Evolutionary conservation across 2,797 vertebrate species (phyloP).

Genomic region (Cebuella pygmaea): DNA sequence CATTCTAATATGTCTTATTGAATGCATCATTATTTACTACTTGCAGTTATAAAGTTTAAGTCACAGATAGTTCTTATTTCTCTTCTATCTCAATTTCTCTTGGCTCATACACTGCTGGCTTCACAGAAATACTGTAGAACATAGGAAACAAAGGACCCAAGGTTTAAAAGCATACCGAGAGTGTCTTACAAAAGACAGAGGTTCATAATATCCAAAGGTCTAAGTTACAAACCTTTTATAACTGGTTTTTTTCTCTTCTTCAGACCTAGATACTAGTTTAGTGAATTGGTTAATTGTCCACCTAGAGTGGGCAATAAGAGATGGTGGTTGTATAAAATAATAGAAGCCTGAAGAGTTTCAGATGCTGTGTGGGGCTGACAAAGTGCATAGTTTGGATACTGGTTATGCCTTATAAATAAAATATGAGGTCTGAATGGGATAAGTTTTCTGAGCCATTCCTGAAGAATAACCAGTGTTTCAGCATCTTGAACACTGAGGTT

Average conservation of each 20-base stretch:
- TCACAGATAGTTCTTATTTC: constrained; percentile 36
- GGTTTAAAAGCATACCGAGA: background rate
- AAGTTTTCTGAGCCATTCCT: constrained; percentile 78
- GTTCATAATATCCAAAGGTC: background rate
- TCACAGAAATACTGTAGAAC: background rate
- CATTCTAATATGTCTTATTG: constrained; percentile 45
- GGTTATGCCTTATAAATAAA: constrained; percentile 68
- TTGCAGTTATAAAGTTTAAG: constrained; percentile 33
- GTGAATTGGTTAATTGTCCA: constrained; percentile 65
- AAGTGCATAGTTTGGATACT: constrained; percentile 71
- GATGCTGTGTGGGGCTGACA: constrained; percentile 56
- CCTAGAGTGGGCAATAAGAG: constrained; percentile 40
- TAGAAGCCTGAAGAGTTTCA: constrained; percentile 63
- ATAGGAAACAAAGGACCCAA: background rate
- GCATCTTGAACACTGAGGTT: constrained; percentile 79
- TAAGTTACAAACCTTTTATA: constrained; percentile 43
- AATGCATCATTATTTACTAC: constrained; percentile 27
- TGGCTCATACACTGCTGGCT: background rate
- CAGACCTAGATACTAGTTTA: constrained; percentile 31
- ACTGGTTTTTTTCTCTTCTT: constrained; percentile 23
- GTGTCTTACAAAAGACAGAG: constrained; percentile 19
- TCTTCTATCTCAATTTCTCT: constrained; percentile 34
- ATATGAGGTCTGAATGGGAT: constrained; percentile 71
- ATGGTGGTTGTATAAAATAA: constrained; percentile 62
- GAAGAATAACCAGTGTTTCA: constrained; percentile 80